Evolutionary conservation across 2,888 invertebrate species (phyloP).

Genomic region (Lutraria lutraria): DNA sequence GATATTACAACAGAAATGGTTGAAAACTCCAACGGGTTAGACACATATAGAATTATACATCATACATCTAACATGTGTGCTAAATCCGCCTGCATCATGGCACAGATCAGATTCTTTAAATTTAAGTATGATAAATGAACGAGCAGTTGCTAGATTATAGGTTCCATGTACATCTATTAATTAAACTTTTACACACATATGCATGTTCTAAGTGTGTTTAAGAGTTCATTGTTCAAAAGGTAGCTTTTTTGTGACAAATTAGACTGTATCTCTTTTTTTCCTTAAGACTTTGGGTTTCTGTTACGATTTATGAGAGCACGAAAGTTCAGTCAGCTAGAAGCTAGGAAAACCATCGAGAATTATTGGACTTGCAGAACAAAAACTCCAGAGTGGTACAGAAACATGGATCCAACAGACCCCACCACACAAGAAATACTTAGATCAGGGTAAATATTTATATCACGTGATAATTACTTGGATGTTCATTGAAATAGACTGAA

Average conservation of each 20-base stretch:
- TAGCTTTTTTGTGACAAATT: no score
- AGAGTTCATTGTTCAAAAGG: no score
- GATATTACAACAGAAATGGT: constrained; percentile 53
- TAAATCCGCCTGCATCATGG: background rate
- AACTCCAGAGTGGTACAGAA: constrained; percentile 60
- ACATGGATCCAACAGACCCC: constrained; percentile 63
- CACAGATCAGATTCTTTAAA: background rate
- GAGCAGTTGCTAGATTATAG: background rate
- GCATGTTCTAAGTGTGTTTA: background rate
- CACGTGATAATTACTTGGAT: background rate
- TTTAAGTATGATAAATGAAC: background rate
- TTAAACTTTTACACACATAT: background rate
- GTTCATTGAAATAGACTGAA: background rate
- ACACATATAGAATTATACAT: background rate
- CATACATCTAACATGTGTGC: background rate
- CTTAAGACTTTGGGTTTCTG: constrained; percentile 42
- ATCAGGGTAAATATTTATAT: constrained; percentile 48
- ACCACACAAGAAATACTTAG: constrained; percentile 52
- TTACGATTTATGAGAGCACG: constrained; percentile 71
- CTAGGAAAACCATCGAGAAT: constrained; percentile 68
- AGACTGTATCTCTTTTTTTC: background rate
- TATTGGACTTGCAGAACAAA: constrained; percentile 65
- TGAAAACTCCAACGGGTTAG: constrained; percentile 62
- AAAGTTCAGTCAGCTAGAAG: constrained; percentile 73
- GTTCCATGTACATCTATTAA: background rate